Base-by-base conservation (phyloP, 2,888 invertebrate genomes). In the Lordiphosa fenestrarum region DNA sequence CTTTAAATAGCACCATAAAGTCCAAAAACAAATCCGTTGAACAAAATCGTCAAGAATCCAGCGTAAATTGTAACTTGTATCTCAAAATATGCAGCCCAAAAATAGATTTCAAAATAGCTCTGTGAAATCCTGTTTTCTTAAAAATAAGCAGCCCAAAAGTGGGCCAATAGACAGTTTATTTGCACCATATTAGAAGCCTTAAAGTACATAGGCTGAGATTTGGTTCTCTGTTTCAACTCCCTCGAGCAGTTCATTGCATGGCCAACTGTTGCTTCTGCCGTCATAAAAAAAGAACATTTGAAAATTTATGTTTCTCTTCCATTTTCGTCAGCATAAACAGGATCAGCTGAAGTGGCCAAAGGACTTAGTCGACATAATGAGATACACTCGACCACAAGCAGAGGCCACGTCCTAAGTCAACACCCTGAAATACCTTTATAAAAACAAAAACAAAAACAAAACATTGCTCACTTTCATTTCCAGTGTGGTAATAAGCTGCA, bases 401-500 rank as follows among this genome's bases (percentile, higher is more conserved):
- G 33, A 5, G 42, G 15, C n/a, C 30, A 13, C 13, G 65, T 63
- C 73, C 80, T 72, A 80, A 75, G 73, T 75, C 76, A 75, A 75
- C 83, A 74, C 39, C 51, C 48, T 53, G 52, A 15, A 15, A 37
- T 33, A 61, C 47, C 15, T 15, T 15, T 1, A 15, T 15, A 50
- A 23, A 23, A 23, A 23, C 4, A 23, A 6, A 2, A 21, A 4
- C 1, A 4, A 3, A 21, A 4, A 21, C 3, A 52, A 57, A 51
- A 51, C 53, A 62, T 56, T 40, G 49, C 68, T 47, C 51, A 72
- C 57, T 69, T 57, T 6, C 53, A 4, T 37, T 53, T 42, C 61
- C 61, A 46, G 6, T 37, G 40, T 41, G 69, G 54, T 69, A 78
- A 80, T 75, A 83, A 83, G 73, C 76, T 80, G 63, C 73, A 75